Evolutionary conservation across 2,797 vertebrate genomes (phyloP).

Genomic region (Argentina silus): DNA sequence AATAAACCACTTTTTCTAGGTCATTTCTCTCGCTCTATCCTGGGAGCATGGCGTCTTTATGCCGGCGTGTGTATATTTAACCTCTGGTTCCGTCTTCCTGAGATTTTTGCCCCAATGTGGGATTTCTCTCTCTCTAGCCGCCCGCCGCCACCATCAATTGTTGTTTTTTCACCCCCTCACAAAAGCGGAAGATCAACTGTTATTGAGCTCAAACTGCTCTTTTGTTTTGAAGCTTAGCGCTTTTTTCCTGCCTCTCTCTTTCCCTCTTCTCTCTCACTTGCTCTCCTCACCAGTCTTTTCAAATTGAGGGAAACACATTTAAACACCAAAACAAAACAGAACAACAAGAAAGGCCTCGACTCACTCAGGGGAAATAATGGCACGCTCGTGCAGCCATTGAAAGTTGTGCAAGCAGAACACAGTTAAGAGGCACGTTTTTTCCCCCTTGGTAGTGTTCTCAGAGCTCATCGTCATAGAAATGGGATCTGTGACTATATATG

Average conservation of each 20-base stretch:
- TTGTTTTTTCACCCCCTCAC: conserved; percentile 37
- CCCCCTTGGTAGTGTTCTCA: conserved; percentile 45
- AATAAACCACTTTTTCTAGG: conserved; percentile 56
- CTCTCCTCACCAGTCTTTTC: conserved; percentile 56
- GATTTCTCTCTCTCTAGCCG: conserved; percentile 23
- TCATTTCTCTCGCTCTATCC: conserved; percentile 44
- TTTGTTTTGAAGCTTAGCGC: conserved; percentile 39
- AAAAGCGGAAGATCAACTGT: conserved; percentile 41
- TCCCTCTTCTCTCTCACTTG: background rate
- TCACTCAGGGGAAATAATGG: conserved; percentile 76
- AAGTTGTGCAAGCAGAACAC: conserved; percentile 65
- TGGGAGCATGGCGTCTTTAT: conserved; percentile 33
- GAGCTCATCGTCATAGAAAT: conserved; percentile 75
- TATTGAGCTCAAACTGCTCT: conserved; percentile 48
- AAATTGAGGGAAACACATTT: conserved; percentile 70
- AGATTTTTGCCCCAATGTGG: conserved; percentile 22
- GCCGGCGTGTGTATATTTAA: conserved; percentile 44
- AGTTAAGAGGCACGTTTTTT: conserved; percentile 54
- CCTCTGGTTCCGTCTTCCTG: conserved; percentile 46
- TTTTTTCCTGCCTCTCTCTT: conserved; percentile 41
- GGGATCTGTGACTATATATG: conserved; percentile 54
- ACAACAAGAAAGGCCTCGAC: conserved; percentile 56
- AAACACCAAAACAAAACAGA: conserved; percentile 62
- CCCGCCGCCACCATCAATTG: conserved; percentile 47
- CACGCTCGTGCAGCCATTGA: conserved; percentile 57